Percentiles rank a stretch among this genome's conserved stretches.
phyloP scores from a whole-genome alignment of 2,888 invertebrate genomes.

The Priocnemis perturbator region DNA sequence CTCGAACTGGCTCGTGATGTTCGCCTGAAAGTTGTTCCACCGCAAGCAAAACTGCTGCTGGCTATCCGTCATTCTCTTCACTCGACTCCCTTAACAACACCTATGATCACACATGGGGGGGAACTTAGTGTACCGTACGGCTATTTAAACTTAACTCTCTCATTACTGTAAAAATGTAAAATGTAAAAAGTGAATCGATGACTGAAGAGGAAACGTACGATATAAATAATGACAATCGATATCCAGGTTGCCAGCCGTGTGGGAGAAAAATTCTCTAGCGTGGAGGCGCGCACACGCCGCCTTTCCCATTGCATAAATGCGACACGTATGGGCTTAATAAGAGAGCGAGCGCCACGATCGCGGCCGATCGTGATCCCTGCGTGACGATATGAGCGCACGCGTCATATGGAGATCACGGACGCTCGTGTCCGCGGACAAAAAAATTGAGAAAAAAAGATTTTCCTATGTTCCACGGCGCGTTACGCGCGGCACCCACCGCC shows the following conservation, averaged over 20 bases:
- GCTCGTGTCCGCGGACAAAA: neutral
- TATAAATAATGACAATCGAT: slow-evolving; percentile 76
- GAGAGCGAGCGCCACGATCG: slow-evolving; percentile 4
- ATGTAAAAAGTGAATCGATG: slow-evolving; percentile 76
- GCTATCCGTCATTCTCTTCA: slow-evolving; percentile 74
- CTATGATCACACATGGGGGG: slow-evolving; percentile 64
- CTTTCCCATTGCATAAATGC: slow-evolving; percentile 14
- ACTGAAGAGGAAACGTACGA: slow-evolving; percentile 75
- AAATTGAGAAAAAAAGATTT: neutral
- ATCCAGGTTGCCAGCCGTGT: slow-evolving; percentile 62
- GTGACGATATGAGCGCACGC: slow-evolving; percentile 9
- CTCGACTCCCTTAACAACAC: slow-evolving; percentile 64
- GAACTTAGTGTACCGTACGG: slow-evolving; percentile 64
- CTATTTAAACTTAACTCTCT: slow-evolving; percentile 68
- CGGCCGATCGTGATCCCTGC: neutral
- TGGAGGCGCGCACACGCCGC: slow-evolving; percentile 18
- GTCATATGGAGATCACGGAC: slow-evolving; percentile 3
- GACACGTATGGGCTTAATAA: slow-evolving; percentile 2
- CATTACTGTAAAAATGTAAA: slow-evolving; percentile 73
- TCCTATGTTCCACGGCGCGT: slow-evolving; percentile 5
- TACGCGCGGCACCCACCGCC: slow-evolving; percentile 9
- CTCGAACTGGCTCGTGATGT: slow-evolving; percentile 91
- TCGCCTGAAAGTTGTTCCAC: slow-evolving; percentile 93
- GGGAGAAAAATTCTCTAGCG: slow-evolving; percentile 61
- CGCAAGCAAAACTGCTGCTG: slow-evolving; percentile 93